Percentiles rank a stretch among this genome's conserved stretches.
phyloP scores from a whole-genome alignment of 1,140 invertebrate genomes.

The Drosophila pseudoobscura region DNA sequence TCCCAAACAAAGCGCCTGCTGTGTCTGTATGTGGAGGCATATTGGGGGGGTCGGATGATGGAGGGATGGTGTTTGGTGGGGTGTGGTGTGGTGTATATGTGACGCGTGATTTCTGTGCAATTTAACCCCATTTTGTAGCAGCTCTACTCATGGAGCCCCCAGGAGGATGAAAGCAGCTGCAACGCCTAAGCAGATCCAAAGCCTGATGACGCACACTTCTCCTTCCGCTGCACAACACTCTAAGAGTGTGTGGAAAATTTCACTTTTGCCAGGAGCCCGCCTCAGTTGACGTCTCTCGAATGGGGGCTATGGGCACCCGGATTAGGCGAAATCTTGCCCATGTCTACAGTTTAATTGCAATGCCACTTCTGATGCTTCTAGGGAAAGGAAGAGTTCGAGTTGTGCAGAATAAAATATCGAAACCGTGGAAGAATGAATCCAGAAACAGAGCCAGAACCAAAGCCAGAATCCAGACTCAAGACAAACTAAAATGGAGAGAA shows the following conservation, averaged over 20 bases:
- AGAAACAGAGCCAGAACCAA: neutral
- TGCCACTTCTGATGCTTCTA: conserved; percentile 16
- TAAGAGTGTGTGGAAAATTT: conserved; percentile 40
- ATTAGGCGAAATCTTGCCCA: conserved; percentile 32
- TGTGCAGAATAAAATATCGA: no score
- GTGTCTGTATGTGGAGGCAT: conserved; percentile 4
- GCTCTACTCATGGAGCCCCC: no score
- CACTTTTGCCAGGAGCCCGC: conserved; percentile 31
- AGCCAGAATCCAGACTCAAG: conserved; percentile 1
- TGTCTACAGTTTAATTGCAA: conserved; percentile 48
- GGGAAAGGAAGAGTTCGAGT: no score
- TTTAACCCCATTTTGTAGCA: conserved; percentile 76
- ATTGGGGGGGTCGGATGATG: neutral
- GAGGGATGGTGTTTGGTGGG: neutral
- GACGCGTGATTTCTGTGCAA: conserved; percentile 76
- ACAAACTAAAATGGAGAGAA: conserved; percentile 10
- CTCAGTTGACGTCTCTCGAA: conserved; percentile 27
- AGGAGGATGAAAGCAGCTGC: conserved; percentile 26
- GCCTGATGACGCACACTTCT: conserved; percentile 33
- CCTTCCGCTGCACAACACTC: neutral
- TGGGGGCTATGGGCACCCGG: conserved; percentile 16
- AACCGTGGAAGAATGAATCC: no score
- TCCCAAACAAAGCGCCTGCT: conserved; percentile 63
- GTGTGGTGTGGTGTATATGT: conserved; percentile 5
- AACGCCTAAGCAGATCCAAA: conserved; percentile 29